Evolutionary conservation across 2,113 vertebrate species (phyloP).

Genomic region (Gallinago media): DNA sequence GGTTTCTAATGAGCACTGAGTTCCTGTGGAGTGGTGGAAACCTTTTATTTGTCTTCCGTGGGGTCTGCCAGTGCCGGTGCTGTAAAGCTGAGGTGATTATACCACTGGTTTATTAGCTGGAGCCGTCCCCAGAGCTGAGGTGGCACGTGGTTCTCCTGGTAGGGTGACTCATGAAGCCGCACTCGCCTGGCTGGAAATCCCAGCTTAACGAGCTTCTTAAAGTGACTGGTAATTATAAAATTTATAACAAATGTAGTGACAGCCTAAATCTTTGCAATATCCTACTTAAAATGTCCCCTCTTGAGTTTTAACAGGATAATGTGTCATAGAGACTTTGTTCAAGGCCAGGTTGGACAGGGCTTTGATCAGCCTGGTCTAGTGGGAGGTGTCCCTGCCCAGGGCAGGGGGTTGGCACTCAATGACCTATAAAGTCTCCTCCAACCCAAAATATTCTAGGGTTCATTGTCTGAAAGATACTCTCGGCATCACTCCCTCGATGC

Average conservation of each 20-base stretch:
- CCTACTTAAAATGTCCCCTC: neutral
- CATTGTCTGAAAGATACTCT: neutral
- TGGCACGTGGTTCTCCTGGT: neutral
- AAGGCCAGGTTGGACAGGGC: neutral
- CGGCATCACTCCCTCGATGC: accelerated
- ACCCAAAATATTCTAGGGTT: neutral
- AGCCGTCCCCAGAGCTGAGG: neutral
- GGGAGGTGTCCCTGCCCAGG: neutral
- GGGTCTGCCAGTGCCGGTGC: neutral
- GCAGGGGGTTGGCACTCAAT: neutral
- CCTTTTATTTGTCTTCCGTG: neutral
- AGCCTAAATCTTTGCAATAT: neutral
- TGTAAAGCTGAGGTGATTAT: neutral
- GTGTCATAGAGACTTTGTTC: neutral
- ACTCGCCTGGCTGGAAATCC: neutral
- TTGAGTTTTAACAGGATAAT: neutral
- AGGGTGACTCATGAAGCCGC: neutral
- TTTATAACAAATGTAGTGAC: neutral
- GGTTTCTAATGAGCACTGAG: neutral
- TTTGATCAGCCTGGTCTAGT: neutral
- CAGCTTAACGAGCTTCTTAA: neutral
- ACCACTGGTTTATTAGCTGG: neutral
- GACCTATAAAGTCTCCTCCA: neutral
- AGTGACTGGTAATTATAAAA: neutral
- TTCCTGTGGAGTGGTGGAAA: neutral